phyloP scores from a whole-genome alignment of 2,113 vertebrate genomes.

The Pedetes capensis region DNA sequence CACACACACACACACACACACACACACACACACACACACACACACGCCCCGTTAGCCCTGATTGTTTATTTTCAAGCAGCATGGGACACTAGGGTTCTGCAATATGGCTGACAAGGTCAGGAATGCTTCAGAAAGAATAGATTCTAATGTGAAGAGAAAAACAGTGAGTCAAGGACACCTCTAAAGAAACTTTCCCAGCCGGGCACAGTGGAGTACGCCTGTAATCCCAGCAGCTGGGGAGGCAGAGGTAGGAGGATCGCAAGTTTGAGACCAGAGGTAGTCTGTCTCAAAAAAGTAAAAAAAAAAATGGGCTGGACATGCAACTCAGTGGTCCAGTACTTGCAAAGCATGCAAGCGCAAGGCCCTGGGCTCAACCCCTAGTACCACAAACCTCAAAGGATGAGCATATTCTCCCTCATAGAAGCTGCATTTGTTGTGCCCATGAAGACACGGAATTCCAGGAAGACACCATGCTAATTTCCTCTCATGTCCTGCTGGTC shows the following conservation, averaged over 20 bases:
- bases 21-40: no score
- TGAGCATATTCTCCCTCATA: neutral
- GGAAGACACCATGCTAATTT: neutral
- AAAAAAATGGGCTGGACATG: no score
- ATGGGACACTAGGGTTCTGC: neutral
- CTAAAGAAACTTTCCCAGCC: neutral
- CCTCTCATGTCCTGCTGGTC: neutral
- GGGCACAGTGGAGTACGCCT: no score
- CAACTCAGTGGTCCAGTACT: no score
- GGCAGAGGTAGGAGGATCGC: no score
- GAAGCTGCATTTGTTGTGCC: neutral
- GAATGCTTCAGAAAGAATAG: neutral
- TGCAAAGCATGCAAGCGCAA: no score
- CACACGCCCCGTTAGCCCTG: rapidly evolving
- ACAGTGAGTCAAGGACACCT: neutral
- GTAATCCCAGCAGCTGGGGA: no score
- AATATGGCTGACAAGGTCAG: neutral
- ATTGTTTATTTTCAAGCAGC: neutral
- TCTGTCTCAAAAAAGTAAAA: no score
- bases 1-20: no score
- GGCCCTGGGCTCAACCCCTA: no score
- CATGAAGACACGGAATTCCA: neutral
- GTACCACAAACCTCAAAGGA: neutral
- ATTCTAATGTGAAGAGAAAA: neutral
- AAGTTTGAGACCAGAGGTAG: no score